These are phyloP conservation scores for Ciconia maguari DNA, from an alignment of 2,113 vertebrate genomes.

Conservation along the genomic window DNA sequence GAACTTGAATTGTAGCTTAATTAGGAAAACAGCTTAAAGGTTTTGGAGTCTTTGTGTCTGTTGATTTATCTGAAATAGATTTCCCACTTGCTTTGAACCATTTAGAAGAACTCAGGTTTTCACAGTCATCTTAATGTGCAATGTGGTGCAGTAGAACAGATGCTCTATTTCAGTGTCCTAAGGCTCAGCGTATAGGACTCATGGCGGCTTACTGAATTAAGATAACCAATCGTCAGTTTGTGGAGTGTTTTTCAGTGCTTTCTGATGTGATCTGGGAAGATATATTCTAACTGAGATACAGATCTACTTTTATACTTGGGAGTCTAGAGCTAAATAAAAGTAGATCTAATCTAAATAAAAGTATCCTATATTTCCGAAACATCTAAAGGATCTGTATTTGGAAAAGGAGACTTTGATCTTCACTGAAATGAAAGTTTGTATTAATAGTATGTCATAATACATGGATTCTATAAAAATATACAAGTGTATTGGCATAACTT, in stretches of 20 bases:
- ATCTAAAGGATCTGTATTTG: not conserved
- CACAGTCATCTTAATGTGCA: not conserved
- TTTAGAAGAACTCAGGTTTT: not conserved
- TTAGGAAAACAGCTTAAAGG: not conserved
- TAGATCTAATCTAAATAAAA: not conserved
- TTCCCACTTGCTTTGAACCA: not conserved
- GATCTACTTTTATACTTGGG: not conserved
- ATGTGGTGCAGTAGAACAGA: not conserved
- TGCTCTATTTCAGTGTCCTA: conserved; percentile 7
- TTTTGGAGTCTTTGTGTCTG: not conserved
- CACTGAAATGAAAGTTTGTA: not conserved
- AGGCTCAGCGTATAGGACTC: not conserved
- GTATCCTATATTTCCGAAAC: not conserved
- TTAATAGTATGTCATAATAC: not conserved
- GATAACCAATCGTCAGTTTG: not conserved
- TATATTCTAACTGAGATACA: not conserved
- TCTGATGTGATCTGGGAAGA: not conserved
- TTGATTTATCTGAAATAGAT: not conserved
- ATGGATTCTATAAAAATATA: not conserved
- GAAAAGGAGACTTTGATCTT: not conserved
- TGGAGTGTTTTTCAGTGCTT: not conserved
- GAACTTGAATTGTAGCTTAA: not conserved
- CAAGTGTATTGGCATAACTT: not conserved
- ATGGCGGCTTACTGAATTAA: not conserved
- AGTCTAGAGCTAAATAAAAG: not conserved